phyloP scores from a whole-genome alignment of 2,113 vertebrate genomes.

The Noturus placidus region DNA sequence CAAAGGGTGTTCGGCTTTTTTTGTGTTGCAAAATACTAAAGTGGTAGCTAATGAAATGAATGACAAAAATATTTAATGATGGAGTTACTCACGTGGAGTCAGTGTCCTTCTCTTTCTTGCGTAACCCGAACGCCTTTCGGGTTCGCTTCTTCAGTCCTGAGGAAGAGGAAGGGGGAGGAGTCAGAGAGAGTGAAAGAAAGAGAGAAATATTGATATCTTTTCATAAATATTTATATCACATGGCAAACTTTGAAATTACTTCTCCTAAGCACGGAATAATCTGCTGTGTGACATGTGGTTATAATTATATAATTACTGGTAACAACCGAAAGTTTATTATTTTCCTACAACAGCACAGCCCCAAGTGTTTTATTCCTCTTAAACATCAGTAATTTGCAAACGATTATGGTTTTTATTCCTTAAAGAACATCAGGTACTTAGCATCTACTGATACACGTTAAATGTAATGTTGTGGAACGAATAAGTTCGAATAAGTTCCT shows the following conservation, averaged over 20 bases:
- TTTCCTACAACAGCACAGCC: not conserved
- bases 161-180: not conserved
- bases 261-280: not conserved
- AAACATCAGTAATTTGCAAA: not conserved
- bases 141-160: slow-evolving; percentile 97
- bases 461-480: not conserved
- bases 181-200: not conserved
- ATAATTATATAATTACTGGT: not conserved
- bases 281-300: not conserved
- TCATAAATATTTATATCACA: not conserved
- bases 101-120: slow-evolving; percentile 95
- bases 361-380: not conserved
- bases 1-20: not conserved
- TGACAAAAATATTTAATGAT: not conserved
- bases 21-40: not conserved
- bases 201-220: too few relatives aligned
- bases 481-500: not conserved
- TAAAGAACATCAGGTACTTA: not conserved
- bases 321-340: not conserved
- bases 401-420: not conserved
- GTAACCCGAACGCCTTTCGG: slow-evolving; percentile 95
- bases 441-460: not conserved
- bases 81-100: slow-evolving; percentile 85
- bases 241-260: not conserved
- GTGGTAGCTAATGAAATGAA: not conserved